phyloP scores from a whole-genome alignment of 2,888 invertebrate genomes.

The Resseliella maxima region DNA sequence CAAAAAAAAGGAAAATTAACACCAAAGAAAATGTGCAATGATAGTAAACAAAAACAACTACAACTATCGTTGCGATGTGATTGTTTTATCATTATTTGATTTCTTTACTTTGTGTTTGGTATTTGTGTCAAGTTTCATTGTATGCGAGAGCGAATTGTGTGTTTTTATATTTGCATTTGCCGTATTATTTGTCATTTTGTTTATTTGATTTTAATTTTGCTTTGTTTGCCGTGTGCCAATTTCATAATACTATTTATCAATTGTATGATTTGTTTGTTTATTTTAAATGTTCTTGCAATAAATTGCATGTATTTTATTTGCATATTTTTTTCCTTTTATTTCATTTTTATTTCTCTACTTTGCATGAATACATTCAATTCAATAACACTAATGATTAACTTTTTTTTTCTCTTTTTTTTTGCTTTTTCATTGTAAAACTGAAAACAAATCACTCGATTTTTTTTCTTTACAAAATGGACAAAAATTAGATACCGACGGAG shows the following conservation, averaged over 20 bases:
- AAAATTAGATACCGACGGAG: constrained; percentile 85
- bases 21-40: neutral
- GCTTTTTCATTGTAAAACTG: neutral
- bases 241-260: neutral
- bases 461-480: neutral
- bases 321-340: neutral
- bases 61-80: neutral
- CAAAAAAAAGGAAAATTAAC: neutral
- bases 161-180: neutral
- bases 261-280: neutral
- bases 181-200: neutral
- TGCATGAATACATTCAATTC: neutral
- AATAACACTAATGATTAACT: neutral
- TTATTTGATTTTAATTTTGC: neutral
- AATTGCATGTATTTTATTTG: constrained; percentile 16
- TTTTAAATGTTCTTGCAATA: neutral
- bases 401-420: neutral
- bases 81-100: constrained; percentile 27
- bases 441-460: no score
- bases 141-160: neutral
- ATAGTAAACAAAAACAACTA: neutral
- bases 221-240: constrained; percentile 18
- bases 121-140: constrained; percentile 41
- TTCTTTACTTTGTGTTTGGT: constrained; percentile 31
- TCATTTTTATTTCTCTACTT: neutral